Percentiles rank a stretch among this genome's conserved stretches.
phyloP scores from a whole-genome alignment of 2,113 vertebrate species.

The Sinocyclocheilus rhinocerous region DNA sequence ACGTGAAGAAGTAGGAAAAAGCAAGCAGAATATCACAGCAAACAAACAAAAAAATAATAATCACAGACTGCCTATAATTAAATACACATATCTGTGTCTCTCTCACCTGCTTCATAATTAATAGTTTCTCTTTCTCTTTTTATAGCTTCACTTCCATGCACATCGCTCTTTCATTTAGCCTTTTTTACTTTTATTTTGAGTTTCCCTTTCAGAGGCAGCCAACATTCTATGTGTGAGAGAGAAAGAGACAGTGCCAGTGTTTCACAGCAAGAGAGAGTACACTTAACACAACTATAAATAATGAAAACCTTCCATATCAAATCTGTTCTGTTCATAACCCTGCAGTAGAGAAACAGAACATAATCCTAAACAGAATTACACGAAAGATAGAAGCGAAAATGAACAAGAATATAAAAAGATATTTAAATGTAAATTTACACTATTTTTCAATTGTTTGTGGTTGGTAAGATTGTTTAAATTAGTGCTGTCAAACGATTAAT shows the following conservation, averaged over 20 bases:
- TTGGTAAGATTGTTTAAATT: background rate
- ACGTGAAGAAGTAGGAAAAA: background rate
- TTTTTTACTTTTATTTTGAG: background rate
- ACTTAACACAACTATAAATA: slow-evolving; percentile 32
- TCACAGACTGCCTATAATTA: slow-evolving; percentile 5
- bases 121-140: slow-evolving; percentile 10
- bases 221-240: background rate
- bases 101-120: slow-evolving; percentile 29
- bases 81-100: background rate
- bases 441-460: background rate
- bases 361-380: background rate
- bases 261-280: slow-evolving; percentile 6
- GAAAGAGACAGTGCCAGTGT: background rate
- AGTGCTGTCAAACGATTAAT: too few relatives aligned
- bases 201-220: background rate
- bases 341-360: background rate
- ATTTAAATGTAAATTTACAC: background rate
- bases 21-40: background rate
- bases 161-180: background rate
- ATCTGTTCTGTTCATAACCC: background rate
- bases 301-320: slow-evolving; percentile 25
- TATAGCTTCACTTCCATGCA: background rate
- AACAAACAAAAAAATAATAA: background rate
- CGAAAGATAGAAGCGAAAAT: background rate
- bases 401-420: background rate